These are phyloP conservation scores for Quadriops clusia DNA, from an alignment of 2,888 invertebrate genomes.

Conservation along the genomic window DNA sequence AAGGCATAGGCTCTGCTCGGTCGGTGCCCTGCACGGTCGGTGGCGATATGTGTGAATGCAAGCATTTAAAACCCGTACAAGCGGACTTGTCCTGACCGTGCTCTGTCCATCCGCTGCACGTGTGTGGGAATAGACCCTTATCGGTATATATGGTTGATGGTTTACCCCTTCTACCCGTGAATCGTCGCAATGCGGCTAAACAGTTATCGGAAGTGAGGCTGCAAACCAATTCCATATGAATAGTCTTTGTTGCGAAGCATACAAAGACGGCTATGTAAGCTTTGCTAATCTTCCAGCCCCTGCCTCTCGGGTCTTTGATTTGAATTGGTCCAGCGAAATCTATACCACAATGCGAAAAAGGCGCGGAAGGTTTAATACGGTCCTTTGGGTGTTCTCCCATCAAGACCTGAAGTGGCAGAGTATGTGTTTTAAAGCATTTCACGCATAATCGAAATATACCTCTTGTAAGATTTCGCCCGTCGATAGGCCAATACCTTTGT, in stretches of 20 bases:
- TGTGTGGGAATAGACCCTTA: too few relatives aligned
- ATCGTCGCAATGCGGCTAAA: conserved; percentile 22
- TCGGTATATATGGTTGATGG: conserved; percentile 22
- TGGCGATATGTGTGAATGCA: too few relatives aligned
- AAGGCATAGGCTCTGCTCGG: too few relatives aligned
- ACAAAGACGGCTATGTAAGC: conserved; percentile 21
- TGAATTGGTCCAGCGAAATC: conserved; percentile 15
- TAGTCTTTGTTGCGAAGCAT: conserved; percentile 24
- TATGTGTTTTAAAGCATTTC: conserved; percentile 1
- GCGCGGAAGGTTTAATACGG: conserved; percentile 3
- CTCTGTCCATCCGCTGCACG: too few relatives aligned
- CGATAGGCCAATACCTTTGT: conserved; percentile 8
- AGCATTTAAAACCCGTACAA: too few relatives aligned
- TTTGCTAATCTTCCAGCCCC: conserved; percentile 11
- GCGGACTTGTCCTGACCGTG: too few relatives aligned
- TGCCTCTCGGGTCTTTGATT: conserved; percentile 8
- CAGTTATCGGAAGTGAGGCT: conserved; percentile 23
- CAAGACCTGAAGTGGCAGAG: background rate
- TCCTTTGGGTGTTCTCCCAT: conserved; percentile 10
- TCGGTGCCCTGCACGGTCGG: too few relatives aligned
- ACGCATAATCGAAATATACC: conserved; percentile 2
- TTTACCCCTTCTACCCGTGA: conserved; percentile 22
- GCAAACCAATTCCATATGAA: conserved; percentile 26
- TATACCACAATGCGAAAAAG: conserved; percentile 11
- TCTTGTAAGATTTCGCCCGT: background rate